Percentiles rank a stretch among this genome's conserved stretches.
phyloP scores from a whole-genome alignment of 2,888 invertebrate genomes.

The Diarsia rubi region DNA sequence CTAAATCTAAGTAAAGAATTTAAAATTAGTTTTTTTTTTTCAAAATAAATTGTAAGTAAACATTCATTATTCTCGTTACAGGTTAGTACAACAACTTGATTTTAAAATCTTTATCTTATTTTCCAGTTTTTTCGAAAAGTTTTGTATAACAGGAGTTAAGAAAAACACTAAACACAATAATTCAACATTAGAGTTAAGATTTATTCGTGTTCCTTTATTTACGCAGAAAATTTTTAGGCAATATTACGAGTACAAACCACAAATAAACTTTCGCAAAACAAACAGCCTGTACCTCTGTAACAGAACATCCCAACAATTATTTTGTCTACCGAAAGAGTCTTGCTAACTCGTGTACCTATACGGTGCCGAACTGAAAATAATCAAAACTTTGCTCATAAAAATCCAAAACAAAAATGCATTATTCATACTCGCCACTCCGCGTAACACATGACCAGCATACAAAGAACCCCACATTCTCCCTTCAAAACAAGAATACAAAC shows the following conservation, averaged over 20 bases:
- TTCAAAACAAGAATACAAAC: slow-evolving; percentile 72
- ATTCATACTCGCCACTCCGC: slow-evolving; percentile 88
- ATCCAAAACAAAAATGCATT: slow-evolving; percentile 91
- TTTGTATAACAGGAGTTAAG: background rate
- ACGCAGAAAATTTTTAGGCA: slow-evolving; percentile 52
- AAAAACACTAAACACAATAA: slow-evolving; percentile 16
- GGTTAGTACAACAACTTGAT: background rate
- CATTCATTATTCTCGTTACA: background rate
- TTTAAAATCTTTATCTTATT: too few species aligned
- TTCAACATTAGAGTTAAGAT: slow-evolving; percentile 32
- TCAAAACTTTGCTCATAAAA: slow-evolving; percentile 91
- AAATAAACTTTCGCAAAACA: slow-evolving; percentile 78
- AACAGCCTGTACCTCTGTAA: slow-evolving; percentile 72
- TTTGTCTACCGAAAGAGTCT: slow-evolving; percentile 77
- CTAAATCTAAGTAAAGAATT: too few species aligned
- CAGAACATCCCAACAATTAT: slow-evolving; percentile 80
- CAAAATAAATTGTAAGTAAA: too few species aligned
- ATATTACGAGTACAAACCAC: slow-evolving; percentile 70
- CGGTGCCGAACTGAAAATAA: slow-evolving; percentile 89
- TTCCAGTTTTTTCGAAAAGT: background rate
- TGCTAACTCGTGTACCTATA: slow-evolving; percentile 82
- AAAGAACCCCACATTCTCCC: slow-evolving; percentile 69
- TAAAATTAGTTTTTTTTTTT: too few species aligned
- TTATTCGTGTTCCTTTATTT: slow-evolving; percentile 47
- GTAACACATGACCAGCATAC: slow-evolving; percentile 78